phyloP scores from a whole-genome alignment of 2,888 invertebrate species.

The Melolontha melolontha region DNA sequence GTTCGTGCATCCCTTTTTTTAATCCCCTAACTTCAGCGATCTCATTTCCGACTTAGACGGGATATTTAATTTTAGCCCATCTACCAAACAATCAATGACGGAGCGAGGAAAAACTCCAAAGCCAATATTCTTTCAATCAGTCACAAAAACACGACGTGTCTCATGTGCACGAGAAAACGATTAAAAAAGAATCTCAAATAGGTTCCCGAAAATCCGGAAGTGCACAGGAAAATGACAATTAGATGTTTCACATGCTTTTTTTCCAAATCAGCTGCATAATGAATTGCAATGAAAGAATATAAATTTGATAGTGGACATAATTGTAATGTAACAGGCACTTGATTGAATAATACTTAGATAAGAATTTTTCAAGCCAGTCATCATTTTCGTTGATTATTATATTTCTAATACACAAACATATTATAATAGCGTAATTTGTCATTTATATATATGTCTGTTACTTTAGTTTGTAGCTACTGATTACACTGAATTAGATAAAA shows the following conservation, averaged over 20 bases:
- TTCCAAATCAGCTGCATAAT: conserved; percentile 13
- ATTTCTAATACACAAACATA: no score
- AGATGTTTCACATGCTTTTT: conserved; percentile 41
- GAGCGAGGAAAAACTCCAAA: conserved; percentile 54
- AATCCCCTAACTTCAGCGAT: conserved; percentile 48
- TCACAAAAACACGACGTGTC: conserved; percentile 59
- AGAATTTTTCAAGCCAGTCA: no score
- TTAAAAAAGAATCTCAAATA: conserved; percentile 54
- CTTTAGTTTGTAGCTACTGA: no score
- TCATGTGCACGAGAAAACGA: conserved; percentile 60
- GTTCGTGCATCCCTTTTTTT: conserved; percentile 10
- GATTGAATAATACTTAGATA: no score
- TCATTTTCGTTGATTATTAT: no score
- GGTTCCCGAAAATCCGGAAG: conserved; percentile 57
- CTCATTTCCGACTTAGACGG: conserved; percentile 63
- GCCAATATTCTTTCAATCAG: conserved; percentile 64
- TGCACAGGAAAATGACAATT: conserved; percentile 64
- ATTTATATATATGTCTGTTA: no score
- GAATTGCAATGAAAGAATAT: conserved; percentile 1
- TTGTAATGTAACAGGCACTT: no score
- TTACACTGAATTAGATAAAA: no score
- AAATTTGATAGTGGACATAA: no score
- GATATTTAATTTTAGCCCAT: conserved; percentile 64
- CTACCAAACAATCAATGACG: conserved; percentile 62
- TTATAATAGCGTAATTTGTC: no score